phyloP scores from a whole-genome alignment of 2,888 invertebrate species.

The Xanthorhoe designata region DNA sequence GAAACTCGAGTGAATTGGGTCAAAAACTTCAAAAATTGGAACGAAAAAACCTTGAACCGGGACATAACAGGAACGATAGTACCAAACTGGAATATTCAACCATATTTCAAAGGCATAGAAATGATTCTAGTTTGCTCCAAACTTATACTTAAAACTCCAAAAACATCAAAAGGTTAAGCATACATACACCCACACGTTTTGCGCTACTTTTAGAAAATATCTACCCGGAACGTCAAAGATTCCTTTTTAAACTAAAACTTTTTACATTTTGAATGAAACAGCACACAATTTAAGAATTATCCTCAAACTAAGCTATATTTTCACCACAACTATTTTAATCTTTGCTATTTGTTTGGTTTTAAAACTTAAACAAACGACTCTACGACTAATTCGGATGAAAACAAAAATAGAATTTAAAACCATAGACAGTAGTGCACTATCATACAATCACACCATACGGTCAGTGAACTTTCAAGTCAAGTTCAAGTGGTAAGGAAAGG shows the following conservation, averaged over 20 bases:
- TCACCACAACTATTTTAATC: not conserved
- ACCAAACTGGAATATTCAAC: slow-evolving; percentile 30
- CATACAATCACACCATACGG: slow-evolving; percentile 60
- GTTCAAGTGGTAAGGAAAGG: slow-evolving; percentile 74
- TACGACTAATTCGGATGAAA: not conserved
- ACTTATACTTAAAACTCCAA: not conserved
- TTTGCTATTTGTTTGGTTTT: not conserved
- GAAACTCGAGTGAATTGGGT: slow-evolving; percentile 24
- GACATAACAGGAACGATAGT: slow-evolving; percentile 15
- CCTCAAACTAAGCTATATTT: not conserved
- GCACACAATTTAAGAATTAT: not conserved
- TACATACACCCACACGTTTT: slow-evolving; percentile 19
- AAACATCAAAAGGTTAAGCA: slow-evolving; percentile 25
- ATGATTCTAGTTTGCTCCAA: not conserved
- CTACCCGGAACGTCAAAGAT: slow-evolving; percentile 10
- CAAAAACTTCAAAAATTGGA: slow-evolving; percentile 24
- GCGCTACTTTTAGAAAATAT: slow-evolving; percentile 18
- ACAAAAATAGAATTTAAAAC: slow-evolving; percentile 41
- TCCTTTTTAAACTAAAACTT: slow-evolving; percentile 8
- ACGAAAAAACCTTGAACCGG: slow-evolving; percentile 21
- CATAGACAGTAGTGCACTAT: slow-evolving; percentile 34
- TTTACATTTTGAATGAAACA: not conserved
- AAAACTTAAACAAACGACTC: not conserved
- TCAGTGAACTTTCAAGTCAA: slow-evolving; percentile 71
- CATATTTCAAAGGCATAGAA: slow-evolving; percentile 25